Evolutionary conservation across 2,797 vertebrate genomes (phyloP), one percentile per base, ranked within the genome.

Genomic region (Aselliscus stoliczkanus): DNA sequence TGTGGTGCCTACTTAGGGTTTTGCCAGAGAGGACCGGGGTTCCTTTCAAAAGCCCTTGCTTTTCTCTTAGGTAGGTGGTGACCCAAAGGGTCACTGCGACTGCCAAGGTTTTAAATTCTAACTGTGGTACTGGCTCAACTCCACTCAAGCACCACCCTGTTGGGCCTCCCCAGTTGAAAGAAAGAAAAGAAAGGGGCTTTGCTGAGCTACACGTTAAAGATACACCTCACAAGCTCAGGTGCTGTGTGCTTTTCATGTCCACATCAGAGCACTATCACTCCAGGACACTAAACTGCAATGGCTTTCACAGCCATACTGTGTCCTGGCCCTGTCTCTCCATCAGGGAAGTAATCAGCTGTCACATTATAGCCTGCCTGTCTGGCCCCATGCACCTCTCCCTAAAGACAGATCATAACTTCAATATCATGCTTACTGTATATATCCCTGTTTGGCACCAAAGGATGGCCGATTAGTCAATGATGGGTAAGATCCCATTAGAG

Each of bases 341-440:
- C 0, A 7, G 4, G 0, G 4, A 44, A 25, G 29, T 5, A n/a
- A 39, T 29, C 13, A 85, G 65, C 60, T n/a, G n/a, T n/a, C n/a
- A n/a, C n/a, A n/a, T n/a, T n/a, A n/a, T n/a, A n/a, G n/a, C n/a
- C n/a, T n/a, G n/a, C n/a, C n/a, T n/a, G n/a, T n/a, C n/a, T n/a
- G n/a, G n/a, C n/a, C n/a, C n/a, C n/a, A n/a, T n/a, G n/a, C n/a
- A n/a, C n/a, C n/a, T n/a, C n/a, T n/a, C n/a, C n/a, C n/a, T n/a
- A n/a, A n/a, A n/a, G n/a, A n/a, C n/a, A n/a, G n/a, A n/a, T n/a
- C n/a, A n/a, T n/a, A n/a, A n/a, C n/a, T n/a, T n/a, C n/a, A n/a
- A n/a, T n/a, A n/a, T n/a, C n/a, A n/a, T n/a, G n/a, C n/a, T n/a
- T n/a, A n/a, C n/a, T n/a, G n/a, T n/a, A n/a, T n/a, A n/a, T n/a